These are phyloP conservation scores for Agrenia bidenticulata DNA, from an alignment of 2,888 invertebrate species.

Conservation along the genomic window DNA sequence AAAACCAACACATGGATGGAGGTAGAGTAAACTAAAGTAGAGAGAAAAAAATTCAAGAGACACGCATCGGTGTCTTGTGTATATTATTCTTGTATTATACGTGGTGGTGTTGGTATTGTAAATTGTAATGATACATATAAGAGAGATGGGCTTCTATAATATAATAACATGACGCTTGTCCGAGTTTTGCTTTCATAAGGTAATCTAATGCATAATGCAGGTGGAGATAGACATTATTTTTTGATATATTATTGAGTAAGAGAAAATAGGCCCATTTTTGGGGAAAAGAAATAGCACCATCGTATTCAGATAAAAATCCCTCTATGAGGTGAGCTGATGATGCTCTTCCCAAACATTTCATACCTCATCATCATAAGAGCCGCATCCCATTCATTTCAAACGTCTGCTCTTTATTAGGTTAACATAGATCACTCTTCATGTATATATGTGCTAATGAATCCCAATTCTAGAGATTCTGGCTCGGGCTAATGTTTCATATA, in stretches of 20 bases:
- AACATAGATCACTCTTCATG: no score
- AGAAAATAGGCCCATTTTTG: not conserved
- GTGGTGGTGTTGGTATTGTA: no score
- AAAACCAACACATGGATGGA: slow-evolving; percentile 9
- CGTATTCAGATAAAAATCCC: not conserved
- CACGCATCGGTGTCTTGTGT: not conserved
- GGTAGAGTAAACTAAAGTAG: not conserved
- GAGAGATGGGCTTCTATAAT: no score
- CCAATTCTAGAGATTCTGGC: no score
- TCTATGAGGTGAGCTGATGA: no score
- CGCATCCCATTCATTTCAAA: slow-evolving; percentile 9
- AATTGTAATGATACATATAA: no score
- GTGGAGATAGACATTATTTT: slow-evolving; percentile 3
- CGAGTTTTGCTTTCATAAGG: not conserved
- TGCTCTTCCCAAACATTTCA: no score
- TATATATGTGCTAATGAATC: no score
- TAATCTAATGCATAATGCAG: slow-evolving; percentile 1
- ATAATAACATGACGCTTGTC: no score
- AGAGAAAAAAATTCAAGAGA: not conserved
- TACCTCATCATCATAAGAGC: slow-evolving; percentile 21
- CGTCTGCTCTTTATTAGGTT: no score
- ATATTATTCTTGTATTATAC: no score
- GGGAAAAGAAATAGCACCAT: not conserved
- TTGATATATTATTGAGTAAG: slow-evolving; percentile 7
- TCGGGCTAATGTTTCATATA: no score